These are phyloP conservation scores for Archaeoteleia sp. DNA, from an alignment of 2,888 invertebrate species.

Conservation along the genomic window DNA sequence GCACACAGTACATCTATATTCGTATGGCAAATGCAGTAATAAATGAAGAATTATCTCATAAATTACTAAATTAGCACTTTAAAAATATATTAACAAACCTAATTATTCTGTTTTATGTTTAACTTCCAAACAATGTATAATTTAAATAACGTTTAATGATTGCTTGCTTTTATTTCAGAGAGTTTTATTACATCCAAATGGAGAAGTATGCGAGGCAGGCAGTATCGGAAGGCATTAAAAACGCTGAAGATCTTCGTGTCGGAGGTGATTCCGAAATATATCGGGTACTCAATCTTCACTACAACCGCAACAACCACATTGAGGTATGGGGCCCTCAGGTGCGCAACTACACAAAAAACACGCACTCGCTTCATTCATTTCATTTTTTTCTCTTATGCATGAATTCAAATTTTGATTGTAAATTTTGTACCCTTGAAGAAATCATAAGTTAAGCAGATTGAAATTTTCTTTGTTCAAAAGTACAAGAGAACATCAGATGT, in stretches of 20 bases:
- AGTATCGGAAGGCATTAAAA: constrained; percentile 96
- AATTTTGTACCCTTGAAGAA: no score
- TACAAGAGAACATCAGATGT: no score
- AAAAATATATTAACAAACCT: no score
- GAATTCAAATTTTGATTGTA: no score
- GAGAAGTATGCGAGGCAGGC: constrained; percentile 99
- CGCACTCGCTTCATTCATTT: constrained; percentile 65
- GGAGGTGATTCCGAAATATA: constrained; percentile 97
- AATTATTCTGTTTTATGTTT: no score
- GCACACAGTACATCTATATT: no score
- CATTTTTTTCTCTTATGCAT: constrained; percentile 18
- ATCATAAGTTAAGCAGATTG: no score
- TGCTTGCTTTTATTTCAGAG: constrained; percentile 80
- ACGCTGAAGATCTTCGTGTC: constrained; percentile 94
- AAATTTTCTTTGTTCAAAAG: no score
- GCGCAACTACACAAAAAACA: constrained; percentile 76
- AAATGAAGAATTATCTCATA: no score
- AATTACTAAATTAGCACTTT: no score
- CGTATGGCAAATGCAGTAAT: no score
- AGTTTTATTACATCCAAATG: constrained; percentile 99
- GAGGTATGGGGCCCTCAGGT: constrained; percentile 87
- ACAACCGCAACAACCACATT: constrained; percentile 98
- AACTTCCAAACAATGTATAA: no score
- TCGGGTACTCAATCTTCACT: constrained; percentile 98
- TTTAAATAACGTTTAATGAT: constrained; percentile 11